phyloP scores from a whole-genome alignment of 2,888 invertebrate species.

The Lasiommata megera region DNA sequence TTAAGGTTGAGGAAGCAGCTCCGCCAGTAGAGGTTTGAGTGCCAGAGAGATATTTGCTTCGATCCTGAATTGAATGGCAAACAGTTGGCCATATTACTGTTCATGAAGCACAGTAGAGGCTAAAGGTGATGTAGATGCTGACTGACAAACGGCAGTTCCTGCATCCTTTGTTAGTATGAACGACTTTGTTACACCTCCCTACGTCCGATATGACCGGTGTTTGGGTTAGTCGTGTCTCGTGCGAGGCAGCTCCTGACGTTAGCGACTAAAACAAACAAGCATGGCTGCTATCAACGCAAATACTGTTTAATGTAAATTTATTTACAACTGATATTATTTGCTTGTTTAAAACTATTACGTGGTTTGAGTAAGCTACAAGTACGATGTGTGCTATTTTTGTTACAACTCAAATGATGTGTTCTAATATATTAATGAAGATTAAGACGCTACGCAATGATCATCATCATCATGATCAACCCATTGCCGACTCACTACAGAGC shows the following conservation, averaged over 20 bases:
- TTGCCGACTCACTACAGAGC: too few species aligned
- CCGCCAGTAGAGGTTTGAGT: too few species aligned
- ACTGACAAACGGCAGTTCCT: slow-evolving; percentile 17
- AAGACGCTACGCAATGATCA: too few species aligned
- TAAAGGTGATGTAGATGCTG: neutral
- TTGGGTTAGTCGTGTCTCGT: neutral
- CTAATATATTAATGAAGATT: too few species aligned
- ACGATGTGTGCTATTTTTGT: too few species aligned
- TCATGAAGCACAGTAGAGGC: neutral
- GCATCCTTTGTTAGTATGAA: slow-evolving; percentile 22
- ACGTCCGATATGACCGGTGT: neutral
- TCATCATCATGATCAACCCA: too few species aligned
- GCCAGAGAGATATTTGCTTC: neutral
- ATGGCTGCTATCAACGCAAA: neutral
- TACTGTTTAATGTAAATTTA: neutral
- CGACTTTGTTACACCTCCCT: neutral
- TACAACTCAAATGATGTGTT: too few species aligned
- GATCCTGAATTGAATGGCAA: neutral
- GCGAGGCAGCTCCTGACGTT: neutral
- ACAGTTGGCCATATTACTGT: neutral
- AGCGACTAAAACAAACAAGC: neutral
- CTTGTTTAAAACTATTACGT: too few species aligned
- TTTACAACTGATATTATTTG: too few species aligned
- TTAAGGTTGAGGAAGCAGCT: too few species aligned
- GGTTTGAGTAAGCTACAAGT: too few species aligned